Conservation (phyloP, 2,113 vertebrate genomes). For the Misgurnus mizolepis region DNA sequence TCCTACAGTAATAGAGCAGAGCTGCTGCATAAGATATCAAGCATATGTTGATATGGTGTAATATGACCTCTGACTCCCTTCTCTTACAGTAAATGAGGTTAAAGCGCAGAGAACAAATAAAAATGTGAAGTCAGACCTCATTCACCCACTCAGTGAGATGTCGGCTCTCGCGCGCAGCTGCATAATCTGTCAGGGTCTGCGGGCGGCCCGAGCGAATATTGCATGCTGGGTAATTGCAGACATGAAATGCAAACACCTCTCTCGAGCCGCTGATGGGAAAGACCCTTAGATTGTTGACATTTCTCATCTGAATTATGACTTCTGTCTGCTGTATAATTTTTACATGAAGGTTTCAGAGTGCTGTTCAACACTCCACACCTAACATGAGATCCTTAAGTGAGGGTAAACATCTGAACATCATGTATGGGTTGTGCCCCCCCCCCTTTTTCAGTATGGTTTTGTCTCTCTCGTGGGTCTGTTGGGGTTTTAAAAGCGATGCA, state of each 20-base stretch:
- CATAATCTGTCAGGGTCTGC: conserved; percentile 46
- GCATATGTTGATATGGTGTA: conserved; percentile 31
- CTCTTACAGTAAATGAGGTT: conserved; percentile 38
- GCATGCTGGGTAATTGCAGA: conserved; percentile 29
- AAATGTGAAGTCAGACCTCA: conserved; percentile 30
- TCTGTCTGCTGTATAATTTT: conserved; percentile 34
- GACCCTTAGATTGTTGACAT: conserved; percentile 29
- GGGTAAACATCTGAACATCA: background rate
- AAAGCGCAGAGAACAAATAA: conserved; percentile 31
- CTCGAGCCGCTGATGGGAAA: conserved; percentile 11
- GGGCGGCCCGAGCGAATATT: conserved; percentile 12
- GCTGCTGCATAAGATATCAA: conserved; percentile 1
- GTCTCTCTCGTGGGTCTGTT: no score
- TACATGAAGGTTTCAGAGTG: conserved; percentile 25
- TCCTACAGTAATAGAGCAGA: background rate
- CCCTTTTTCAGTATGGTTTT: background rate
- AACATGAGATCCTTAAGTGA: background rate
- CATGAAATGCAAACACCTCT: conserved; percentile 36
- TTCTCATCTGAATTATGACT: conserved; percentile 45
- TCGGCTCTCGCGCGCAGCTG: conserved; percentile 44
- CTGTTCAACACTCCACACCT: conserved; percentile 14
- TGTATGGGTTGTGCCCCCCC: background rate
- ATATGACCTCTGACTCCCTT: conserved; percentile 31
- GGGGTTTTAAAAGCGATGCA: no score
- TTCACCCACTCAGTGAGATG: conserved; percentile 16